Conservation (phyloP, 2,113 vertebrate genomes). For the Bufo bufo region DNA sequence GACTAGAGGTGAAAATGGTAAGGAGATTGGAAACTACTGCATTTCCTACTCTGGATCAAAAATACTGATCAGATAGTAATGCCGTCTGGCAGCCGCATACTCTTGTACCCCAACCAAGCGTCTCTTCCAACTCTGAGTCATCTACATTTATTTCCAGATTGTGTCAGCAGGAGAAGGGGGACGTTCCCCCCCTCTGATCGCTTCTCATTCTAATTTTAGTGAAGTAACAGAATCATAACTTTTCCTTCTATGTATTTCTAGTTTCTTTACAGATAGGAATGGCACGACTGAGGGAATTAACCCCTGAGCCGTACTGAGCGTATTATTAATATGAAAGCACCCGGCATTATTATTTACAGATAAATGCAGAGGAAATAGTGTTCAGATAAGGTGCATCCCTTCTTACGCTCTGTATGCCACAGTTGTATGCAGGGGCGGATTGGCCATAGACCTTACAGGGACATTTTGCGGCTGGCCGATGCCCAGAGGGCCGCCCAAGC, state of each 20-base stretch:
- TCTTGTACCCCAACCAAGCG: background rate
- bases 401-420: too few species aligned
- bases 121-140: conserved; percentile 31
- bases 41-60: background rate
- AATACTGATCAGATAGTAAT: background rate
- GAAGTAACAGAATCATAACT: conserved; percentile 5
- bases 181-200: background rate
- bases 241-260: conserved; percentile 18
- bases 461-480: too few species aligned
- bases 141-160: conserved; percentile 42
- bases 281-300: background rate
- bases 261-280: background rate
- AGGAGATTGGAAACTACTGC: background rate
- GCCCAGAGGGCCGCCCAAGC: too few species aligned
- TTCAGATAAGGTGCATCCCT: background rate
- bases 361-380: background rate
- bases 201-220: conserved; percentile 26
- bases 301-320: background rate
- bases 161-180: conserved; percentile 8
- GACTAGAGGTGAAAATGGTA: background rate
- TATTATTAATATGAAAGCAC: background rate
- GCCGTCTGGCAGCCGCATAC: background rate
- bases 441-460: too few species aligned
- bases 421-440: too few species aligned
- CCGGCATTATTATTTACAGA: background rate